Conservation (phyloP, 2,113 vertebrate species). For the Pantherophis guttatus region DNA sequence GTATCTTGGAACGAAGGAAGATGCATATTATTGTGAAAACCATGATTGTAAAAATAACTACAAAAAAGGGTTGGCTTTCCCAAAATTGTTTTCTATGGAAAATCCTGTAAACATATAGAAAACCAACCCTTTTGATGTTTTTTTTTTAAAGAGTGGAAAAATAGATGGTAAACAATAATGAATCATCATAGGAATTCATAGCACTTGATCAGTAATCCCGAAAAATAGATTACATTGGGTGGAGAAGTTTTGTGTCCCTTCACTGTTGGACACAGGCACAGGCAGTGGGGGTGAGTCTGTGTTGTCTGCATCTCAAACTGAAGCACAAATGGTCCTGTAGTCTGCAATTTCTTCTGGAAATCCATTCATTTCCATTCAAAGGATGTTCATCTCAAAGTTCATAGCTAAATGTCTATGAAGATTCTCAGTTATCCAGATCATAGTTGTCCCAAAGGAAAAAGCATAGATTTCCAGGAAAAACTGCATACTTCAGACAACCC, state of each 20-base stretch:
- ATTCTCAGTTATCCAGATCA: too few species aligned
- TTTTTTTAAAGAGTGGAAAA: background rate
- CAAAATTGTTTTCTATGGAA: background rate
- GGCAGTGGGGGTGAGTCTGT: too few species aligned
- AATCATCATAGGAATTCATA: background rate
- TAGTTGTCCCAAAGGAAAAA: too few species aligned
- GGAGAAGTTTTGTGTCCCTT: background rate
- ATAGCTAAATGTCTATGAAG: too few species aligned
- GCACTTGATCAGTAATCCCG: background rate
- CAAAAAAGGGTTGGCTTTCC: background rate
- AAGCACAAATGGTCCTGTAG: too few species aligned
- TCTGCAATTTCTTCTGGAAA: too few species aligned
- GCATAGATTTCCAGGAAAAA: too few species aligned
- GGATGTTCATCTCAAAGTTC: too few species aligned
- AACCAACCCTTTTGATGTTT: background rate
- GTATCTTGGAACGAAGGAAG: background rate
- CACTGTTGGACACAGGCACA: too few species aligned
- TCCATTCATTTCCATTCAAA: too few species aligned
- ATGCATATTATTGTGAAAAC: background rate
- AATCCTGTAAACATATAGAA: background rate
- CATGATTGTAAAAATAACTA: background rate
- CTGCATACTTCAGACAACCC: too few species aligned
- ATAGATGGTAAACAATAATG: background rate
- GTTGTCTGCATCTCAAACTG: too few species aligned
- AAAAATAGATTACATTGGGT: background rate